Evolutionary conservation across 2,113 vertebrate species (phyloP).

Genomic region (Xiphophorus maculatus): DNA sequence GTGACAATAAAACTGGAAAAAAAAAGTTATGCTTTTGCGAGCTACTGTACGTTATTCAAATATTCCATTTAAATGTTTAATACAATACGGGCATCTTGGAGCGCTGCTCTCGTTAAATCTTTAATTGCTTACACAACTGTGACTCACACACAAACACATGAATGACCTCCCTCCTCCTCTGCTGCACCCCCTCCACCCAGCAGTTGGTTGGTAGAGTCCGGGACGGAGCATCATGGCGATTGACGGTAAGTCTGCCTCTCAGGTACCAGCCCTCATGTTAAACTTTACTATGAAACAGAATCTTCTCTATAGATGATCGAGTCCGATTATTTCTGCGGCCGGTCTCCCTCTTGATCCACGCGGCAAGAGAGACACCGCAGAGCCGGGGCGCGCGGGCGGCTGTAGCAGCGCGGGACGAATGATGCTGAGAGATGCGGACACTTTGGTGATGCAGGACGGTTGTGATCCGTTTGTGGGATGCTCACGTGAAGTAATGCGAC

Average conservation of each 20-base stretch:
- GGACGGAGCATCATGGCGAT: constrained; percentile 90
- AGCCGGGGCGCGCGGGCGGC: constrained; percentile 39
- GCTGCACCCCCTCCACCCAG: constrained; percentile 18
- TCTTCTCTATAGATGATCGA: accelerated
- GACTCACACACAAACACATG: constrained; percentile 24
- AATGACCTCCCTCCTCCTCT: constrained; percentile 55
- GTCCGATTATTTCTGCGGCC: background rate
- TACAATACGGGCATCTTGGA: background rate
- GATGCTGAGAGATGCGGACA: constrained; percentile 43
- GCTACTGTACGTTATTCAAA: background rate
- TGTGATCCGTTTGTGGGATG: constrained; percentile 45
- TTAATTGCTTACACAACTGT: background rate
- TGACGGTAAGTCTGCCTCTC: constrained; percentile 86
- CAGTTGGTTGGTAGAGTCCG: constrained; percentile 80
- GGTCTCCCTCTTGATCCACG: background rate
- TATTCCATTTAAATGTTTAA: background rate
- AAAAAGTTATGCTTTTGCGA: background rate
- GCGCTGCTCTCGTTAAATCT: background rate
- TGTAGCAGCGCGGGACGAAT: constrained; percentile 21
- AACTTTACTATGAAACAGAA: constrained; percentile 61
- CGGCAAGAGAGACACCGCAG: constrained; percentile 34
- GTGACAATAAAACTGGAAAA: background rate
- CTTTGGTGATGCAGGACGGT: constrained; percentile 54
- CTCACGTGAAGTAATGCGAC: constrained; percentile 43
- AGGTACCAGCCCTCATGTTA: constrained; percentile 67